Evolutionary conservation across 1,140 invertebrate species (phyloP), one percentile per base, ranked within the genome.

Genomic region (Formica exsecta): DNA sequence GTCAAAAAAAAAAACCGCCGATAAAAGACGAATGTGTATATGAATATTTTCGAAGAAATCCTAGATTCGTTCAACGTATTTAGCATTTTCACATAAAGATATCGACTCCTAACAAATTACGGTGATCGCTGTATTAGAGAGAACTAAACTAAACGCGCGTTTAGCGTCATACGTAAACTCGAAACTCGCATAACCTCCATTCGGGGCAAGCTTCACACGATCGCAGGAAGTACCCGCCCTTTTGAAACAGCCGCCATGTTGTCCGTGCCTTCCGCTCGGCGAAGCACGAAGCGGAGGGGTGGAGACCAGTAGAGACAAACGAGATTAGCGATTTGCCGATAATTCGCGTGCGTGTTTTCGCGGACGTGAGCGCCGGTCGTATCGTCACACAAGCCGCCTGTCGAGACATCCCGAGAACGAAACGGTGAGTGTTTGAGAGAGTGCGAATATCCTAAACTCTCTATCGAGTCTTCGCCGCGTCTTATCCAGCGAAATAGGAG

Each of bases 211-310:
- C 25, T 41, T 19, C 32, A n/a, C 65, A 65, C 32, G 48, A 22
- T 19, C 19, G 62, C 87, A 90, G 90, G 91, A 92, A 92, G 90
- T 92, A 87, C 65, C 91, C 91, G 90, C 91, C 91, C 91, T 91
- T 87, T 44, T 80, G 25, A 32, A 36, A 36, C n/a, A 13, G 36
- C 74, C 91, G 91, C 91, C 91, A 92, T 92, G 84, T 92, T 92
- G 89, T 74, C 84, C 81, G 64, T 87, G 83, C 84, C 85, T 91
- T 92, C 89, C 91, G 91, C 71, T 92, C 86, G 61, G 29, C 68
- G 61, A 88, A 83, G 86, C 59, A 62, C 57, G 65, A 74, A 71
- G 65, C 61, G 68, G 83, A 87, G 59, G 88, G 85, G 77, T 70
- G 44, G 32, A 32, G 32, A 32, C 32, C 32, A 32, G 77, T 19